phyloP scores from a whole-genome alignment of 1,140 invertebrate species.

The Brachystomella parvula region DNA sequence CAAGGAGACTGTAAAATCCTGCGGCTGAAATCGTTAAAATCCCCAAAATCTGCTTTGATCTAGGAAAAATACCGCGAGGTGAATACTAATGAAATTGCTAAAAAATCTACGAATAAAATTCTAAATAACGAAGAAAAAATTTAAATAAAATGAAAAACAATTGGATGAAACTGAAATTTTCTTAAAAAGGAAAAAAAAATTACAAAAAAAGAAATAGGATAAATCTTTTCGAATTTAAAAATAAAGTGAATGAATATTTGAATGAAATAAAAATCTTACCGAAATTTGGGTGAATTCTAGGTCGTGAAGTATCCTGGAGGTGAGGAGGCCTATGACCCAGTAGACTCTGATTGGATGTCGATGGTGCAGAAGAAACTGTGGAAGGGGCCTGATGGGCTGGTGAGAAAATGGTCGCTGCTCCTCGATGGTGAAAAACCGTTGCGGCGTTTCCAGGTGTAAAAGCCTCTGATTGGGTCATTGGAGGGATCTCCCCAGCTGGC shows the following conservation, averaged over 20 bases:
- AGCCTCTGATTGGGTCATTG: not conserved
- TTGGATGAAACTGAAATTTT: not conserved
- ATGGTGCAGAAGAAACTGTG: too few species aligned
- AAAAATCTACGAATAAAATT: not conserved
- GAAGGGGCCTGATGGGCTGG: too few species aligned
- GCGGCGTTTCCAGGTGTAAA: not conserved
- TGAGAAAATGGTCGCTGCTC: not conserved
- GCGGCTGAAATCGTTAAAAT: too few species aligned
- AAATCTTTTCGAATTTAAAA: not conserved
- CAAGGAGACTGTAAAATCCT: too few species aligned
- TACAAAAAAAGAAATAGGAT: not conserved
- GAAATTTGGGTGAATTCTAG: slow-evolving; percentile 1
- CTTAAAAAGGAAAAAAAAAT: not conserved
- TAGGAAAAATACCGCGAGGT: not conserved
- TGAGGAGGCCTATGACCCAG: not conserved
- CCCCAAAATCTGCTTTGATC: not conserved
- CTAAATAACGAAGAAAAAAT: not conserved
- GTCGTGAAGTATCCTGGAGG: not conserved
- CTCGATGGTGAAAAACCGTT: not conserved
- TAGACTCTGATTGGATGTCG: too few species aligned
- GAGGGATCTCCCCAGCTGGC: not conserved
- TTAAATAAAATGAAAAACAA: not conserved
- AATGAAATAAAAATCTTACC: not conserved
- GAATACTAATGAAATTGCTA: not conserved
- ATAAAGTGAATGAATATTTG: not conserved